Percentiles rank a stretch among this genome's conserved stretches.
Evolutionary conservation across 2,888 invertebrate genomes (phyloP).

Genomic region (Campaea margaritaria): DNA sequence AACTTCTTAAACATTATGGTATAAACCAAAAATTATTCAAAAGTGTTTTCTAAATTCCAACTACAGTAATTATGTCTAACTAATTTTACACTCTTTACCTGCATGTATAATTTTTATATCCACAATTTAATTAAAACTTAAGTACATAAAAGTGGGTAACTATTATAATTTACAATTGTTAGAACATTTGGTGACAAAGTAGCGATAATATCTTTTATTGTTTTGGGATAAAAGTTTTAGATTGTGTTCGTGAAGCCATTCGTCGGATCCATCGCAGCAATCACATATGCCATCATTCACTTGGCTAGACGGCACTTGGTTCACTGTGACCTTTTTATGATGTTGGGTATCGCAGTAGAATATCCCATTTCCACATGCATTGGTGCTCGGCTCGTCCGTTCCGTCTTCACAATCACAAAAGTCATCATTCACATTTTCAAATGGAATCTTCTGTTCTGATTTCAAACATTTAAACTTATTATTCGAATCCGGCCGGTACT

Average conservation of each 20-base stretch:
- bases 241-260: slow-evolving; percentile 81
- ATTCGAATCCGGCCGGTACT: slow-evolving; percentile 69
- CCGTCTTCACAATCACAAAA: slow-evolving; percentile 94
- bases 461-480: slow-evolving; percentile 76
- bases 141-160: not conserved
- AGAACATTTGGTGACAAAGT: slow-evolving; percentile 66
- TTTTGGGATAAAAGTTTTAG: slow-evolving; percentile 67
- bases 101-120: not conserved
- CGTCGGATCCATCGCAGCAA: slow-evolving; percentile 97
- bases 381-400: slow-evolving; percentile 93
- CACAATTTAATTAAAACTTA: not conserved
- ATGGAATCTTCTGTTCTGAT: slow-evolving; percentile 66
- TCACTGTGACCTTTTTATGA: slow-evolving; percentile 66
- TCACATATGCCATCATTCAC: slow-evolving; percentile 98
- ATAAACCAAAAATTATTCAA: too few relatives aligned
- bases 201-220: slow-evolving; percentile 58
- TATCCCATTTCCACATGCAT: slow-evolving; percentile 93
- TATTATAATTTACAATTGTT: slow-evolving; percentile 53
- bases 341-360: slow-evolving; percentile 91
- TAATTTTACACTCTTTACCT: not conserved
- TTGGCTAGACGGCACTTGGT: slow-evolving; percentile 88
- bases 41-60: too few relatives aligned
- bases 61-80: not conserved
- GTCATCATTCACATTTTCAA: slow-evolving; percentile 89
- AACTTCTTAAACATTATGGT: too few relatives aligned